These are phyloP conservation scores for Staurois parvus DNA, from an alignment of 2,797 vertebrate genomes.

Conservation along the genomic window DNA sequence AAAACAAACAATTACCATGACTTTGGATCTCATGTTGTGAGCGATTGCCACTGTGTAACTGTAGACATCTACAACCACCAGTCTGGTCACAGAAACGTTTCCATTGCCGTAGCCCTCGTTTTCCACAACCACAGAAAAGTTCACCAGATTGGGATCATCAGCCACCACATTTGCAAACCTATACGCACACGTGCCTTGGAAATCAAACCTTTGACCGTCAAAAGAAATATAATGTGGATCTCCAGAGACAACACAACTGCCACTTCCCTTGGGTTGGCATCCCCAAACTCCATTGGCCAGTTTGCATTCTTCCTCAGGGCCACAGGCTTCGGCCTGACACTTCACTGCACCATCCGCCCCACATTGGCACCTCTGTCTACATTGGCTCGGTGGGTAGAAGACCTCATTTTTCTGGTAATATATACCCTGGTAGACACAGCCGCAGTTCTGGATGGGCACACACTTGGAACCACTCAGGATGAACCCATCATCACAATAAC, in stretches of 20 bases:
- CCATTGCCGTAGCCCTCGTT: conserved; percentile 71
- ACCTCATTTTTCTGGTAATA: conserved; percentile 73
- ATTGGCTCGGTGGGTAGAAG: conserved; percentile 75
- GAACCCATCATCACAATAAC: conserved; percentile 74
- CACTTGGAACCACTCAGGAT: conserved; percentile 76
- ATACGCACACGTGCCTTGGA: conserved; percentile 81
- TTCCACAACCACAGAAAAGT: conserved; percentile 74
- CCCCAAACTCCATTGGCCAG: conserved; percentile 33
- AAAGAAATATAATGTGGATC: conserved; percentile 79
- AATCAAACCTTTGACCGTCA: conserved; percentile 76
- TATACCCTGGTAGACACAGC: conserved; percentile 70
- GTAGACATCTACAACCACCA: conserved; percentile 70
- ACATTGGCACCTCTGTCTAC: conserved; percentile 76
- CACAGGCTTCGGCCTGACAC: conserved; percentile 21
- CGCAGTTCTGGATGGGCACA: conserved; percentile 74
- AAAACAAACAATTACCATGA: conserved; percentile 68
- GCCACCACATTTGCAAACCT: conserved; percentile 70
- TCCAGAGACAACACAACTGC: conserved; percentile 68
- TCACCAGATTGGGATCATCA: conserved; percentile 67
- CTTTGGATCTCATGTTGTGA: conserved; percentile 71
- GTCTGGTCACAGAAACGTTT: conserved; percentile 70
- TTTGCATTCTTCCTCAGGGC: conserved; percentile 38
- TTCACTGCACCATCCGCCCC: conserved; percentile 69
- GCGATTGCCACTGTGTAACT: conserved; percentile 69
- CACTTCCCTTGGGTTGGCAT: conserved; percentile 51